These are phyloP conservation scores for Sebastes aleutianus DNA, from an alignment of 2,797 vertebrate species.

Conservation along the genomic window DNA sequence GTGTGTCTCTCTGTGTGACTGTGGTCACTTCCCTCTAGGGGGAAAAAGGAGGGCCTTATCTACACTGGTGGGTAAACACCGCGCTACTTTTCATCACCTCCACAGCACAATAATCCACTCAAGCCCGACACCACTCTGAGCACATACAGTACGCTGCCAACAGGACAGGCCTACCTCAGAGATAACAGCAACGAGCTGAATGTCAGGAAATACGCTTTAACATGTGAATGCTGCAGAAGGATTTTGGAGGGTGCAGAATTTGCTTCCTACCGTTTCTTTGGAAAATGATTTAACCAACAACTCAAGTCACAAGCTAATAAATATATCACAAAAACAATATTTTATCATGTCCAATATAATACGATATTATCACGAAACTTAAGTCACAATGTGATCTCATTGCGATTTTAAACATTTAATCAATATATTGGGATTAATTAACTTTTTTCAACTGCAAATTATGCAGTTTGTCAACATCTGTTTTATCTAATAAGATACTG, in stretches of 20 bases:
- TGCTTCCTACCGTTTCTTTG: not conserved
- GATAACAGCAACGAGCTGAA: slow-evolving; percentile 47
- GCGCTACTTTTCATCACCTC: slow-evolving; percentile 68
- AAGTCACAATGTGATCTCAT: too few relatives aligned
- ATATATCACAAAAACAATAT: not conserved
- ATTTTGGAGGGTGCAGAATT: not conserved
- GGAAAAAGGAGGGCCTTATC: slow-evolving; percentile 77
- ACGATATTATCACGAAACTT: too few relatives aligned
- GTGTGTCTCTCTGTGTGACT: not conserved
- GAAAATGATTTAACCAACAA: not conserved
- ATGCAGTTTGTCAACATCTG: too few relatives aligned
- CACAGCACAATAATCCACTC: slow-evolving; percentile 33
- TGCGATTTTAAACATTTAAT: too few relatives aligned
- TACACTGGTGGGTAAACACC: slow-evolving; percentile 70
- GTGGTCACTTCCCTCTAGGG: slow-evolving; percentile 63
- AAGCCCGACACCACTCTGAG: not conserved
- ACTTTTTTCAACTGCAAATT: too few relatives aligned
- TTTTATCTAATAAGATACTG: too few relatives aligned
- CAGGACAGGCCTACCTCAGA: slow-evolving; percentile 36
- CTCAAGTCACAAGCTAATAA: not conserved
- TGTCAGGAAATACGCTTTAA: slow-evolving; percentile 56
- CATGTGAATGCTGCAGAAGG: not conserved
- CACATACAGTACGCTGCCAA: slow-evolving; percentile 15
- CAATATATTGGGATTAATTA: rapidly evolving
- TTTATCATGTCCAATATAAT: too few relatives aligned